Conservation (phyloP, 2,113 vertebrate species). For the Lycocorax pyrrhopterus region DNA sequence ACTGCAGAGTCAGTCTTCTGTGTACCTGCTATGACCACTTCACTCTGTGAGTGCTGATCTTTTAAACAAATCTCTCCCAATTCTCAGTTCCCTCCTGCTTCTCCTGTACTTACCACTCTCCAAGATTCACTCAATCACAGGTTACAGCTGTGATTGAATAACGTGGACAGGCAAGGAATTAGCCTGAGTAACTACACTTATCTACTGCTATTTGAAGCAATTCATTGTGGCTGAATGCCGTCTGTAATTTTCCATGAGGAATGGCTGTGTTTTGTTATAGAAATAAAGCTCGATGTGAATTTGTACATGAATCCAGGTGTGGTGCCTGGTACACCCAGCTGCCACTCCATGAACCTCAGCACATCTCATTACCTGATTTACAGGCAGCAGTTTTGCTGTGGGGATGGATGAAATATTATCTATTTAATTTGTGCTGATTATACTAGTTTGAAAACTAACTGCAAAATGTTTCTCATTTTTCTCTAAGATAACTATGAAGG, state of each 20-base stretch:
- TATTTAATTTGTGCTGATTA: background rate
- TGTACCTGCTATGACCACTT: background rate
- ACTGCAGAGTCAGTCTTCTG: background rate
- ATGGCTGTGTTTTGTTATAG: background rate
- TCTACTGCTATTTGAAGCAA: background rate
- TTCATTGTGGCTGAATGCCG: background rate
- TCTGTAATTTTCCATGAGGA: background rate
- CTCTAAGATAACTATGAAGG: background rate
- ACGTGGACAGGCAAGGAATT: background rate
- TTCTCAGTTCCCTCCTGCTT: background rate
- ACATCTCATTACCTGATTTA: background rate
- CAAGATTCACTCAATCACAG: background rate
- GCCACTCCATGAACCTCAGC: background rate
- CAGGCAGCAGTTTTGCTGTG: background rate
- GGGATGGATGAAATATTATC: background rate
- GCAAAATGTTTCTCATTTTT: background rate
- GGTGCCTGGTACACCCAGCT: background rate
- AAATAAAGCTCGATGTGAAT: background rate
- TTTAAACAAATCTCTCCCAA: background rate
- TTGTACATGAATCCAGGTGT: background rate
- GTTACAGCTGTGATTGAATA: background rate
- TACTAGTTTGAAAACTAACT: background rate
- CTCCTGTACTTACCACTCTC: background rate
- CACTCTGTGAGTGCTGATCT: background rate
- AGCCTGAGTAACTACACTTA: background rate